Base-by-base conservation (phyloP, 2,888 invertebrate species). In the Muschampia plurimacula region DNA sequence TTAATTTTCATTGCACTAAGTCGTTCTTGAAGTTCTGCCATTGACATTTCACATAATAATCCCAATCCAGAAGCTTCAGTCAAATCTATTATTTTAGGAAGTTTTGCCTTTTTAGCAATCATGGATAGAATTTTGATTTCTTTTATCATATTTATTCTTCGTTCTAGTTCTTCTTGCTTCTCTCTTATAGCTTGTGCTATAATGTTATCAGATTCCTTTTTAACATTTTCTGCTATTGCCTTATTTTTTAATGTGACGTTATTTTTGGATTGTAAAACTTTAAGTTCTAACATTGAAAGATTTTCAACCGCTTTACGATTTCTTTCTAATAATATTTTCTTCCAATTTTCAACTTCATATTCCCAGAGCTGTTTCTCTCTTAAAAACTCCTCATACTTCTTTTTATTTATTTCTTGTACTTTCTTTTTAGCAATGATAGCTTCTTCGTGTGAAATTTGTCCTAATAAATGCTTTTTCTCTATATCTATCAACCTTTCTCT, bases 1-100 rank as follows among this genome's bases (percentile, higher is more conserved):
- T 88, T 87, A 44, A 95, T 89, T 84, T 95, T 95, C 78, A 95
- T 85, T 36, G 91, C 80, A 68, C 79, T 83, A 49, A 96, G 80
- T 69, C 95, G 88, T 82, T 96, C 95, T 80, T 95, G 95, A 66
- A 96, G 81, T 84, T 96, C 96, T 8, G 95, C 95, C 65, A 96
- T 91, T 0, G 96, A 96, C 96, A 96, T 96, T 89, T 96, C 96
- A 83, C 95, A 95, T 39, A 96, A 80, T 12, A 96, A 87, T 0
- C 96, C 96, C 15, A 96, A 79, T 57, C 95, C 95, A 41, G 95
- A 89, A 15, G 95, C 90, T 85, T 96, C 95, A 0, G 95, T 96
- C 0, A 95, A 90, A 83, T 96, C 96, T 76, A 96, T 92, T 66
- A 95, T 92, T 86, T 93, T 95, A 4, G 91, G 93, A 28, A 89